Base-by-base conservation (phyloP, 2,797 vertebrate genomes). In the Hypotaenidia okinawae region DNA sequence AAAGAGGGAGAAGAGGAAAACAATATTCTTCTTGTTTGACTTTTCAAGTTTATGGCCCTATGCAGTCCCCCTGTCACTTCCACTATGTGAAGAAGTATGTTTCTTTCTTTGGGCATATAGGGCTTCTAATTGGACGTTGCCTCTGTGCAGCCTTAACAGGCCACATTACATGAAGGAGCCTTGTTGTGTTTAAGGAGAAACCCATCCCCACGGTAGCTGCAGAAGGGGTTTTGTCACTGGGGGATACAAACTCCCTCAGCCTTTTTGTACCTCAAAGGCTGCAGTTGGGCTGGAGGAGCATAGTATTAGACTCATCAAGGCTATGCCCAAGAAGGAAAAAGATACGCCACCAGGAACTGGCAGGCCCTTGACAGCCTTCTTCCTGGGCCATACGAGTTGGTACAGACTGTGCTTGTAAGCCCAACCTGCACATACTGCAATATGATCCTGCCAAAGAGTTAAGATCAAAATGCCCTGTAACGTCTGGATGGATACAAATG, bases 1-100 rank as follows among this genome's bases (percentile, higher is more conserved):
- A 97, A 97, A 94, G 90, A 95, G 62, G 79, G 63, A 33, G 58
- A 77, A 96, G 87, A 96, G 82, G 91, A 98, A 98, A 97, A 97
- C 96, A 97, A 94, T 89, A 95, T 97, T 96, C 81, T 89, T 95
- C 89, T 93, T 92, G 93, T 93, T 87, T 89, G 87, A 66, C 92
- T 94, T 90, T 59, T 51, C 76, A 83, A 59, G 68, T 93, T 91
- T 93, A 78, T 75, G 64, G 91, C 96, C 94, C 89, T 95, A 92
- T 86, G 77, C 95, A 94, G 92, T 87, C 63, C 59, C 72, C 24
- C 37, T 30, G n/a, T 64, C 89, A 33, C 63, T 95, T 80, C 55
- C 63, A 89, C 55, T 64, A 64, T 9, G 59, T 28, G 37, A 63
- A 91, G 70, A 84, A 94, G 9, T 62, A 12, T 51, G 11, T 91